These are phyloP conservation scores for Anthonomus grandis DNA, from an alignment of 1,140 invertebrate genomes.

Conservation along the genomic window DNA sequence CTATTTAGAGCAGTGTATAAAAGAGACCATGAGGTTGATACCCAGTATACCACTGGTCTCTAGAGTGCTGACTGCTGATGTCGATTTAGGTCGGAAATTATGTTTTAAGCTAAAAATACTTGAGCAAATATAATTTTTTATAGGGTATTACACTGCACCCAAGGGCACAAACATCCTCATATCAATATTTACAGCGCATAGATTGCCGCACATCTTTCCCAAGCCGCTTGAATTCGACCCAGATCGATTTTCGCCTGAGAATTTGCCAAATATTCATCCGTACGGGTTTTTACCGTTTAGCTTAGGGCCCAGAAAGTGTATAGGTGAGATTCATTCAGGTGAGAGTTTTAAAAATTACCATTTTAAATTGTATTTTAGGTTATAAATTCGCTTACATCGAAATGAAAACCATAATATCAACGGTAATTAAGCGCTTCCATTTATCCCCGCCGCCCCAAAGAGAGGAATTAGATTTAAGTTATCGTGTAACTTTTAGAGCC, in stretches of 20 bases:
- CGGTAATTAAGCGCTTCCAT: conserved; percentile 59
- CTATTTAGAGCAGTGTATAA: conserved; percentile 67
- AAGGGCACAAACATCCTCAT: conserved; percentile 44
- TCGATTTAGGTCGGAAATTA: conserved; percentile 43
- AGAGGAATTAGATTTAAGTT: conserved; percentile 49
- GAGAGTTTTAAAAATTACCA: too few species aligned
- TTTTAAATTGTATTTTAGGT: conserved; percentile 47
- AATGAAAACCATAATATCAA: conserved; percentile 65
- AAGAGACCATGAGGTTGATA: conserved; percentile 62
- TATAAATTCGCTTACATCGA: conserved; percentile 71
- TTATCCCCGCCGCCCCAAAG: conserved; percentile 52
- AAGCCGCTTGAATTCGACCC: conserved; percentile 72
- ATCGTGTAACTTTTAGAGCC: conserved; percentile 54
- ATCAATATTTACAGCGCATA: conserved; percentile 59
- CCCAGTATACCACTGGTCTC: conserved; percentile 67
- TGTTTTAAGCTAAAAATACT: too few species aligned
- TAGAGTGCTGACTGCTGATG: conserved; percentile 57
- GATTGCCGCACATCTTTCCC: conserved; percentile 60
- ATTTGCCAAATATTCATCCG: conserved; percentile 55
- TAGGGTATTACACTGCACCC: conserved; percentile 39
- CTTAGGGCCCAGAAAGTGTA: conserved; percentile 65
- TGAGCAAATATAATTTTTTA: neutral
- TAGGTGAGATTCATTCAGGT: conserved; percentile 57
- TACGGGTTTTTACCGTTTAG: conserved; percentile 70
- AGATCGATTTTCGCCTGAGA: conserved; percentile 63